Evolutionary conservation across 1,140 invertebrate genomes (phyloP), one percentile per base, ranked within the genome.

Genomic region (Sarcophaga bullata): DNA sequence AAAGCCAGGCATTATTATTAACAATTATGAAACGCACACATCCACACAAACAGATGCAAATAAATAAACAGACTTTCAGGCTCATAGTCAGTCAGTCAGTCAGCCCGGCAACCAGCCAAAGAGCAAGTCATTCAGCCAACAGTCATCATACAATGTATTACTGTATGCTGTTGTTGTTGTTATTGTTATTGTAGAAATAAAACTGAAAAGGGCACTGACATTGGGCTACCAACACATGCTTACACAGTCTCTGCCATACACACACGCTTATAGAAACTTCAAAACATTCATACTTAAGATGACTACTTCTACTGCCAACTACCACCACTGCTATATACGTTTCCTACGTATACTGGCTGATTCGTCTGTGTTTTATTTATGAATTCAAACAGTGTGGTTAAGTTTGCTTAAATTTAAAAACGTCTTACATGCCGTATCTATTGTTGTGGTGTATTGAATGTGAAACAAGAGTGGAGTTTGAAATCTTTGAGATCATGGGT

Each of bases 141-240:
- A 37, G 25, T 37, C 25, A 37, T 37, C 25, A 37, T 37, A 37
- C 25, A 37, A 37, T 37, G 25, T 37, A 37, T 37, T 37, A 37
- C 4, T 37, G 25, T 37, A 37, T 37, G 25, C 52, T 10, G 52
- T 54, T 54, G 9, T 15, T 54, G 9, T 15, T 54, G 5, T 54
- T 10, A 54, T 10, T 54, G 52, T 15, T 54, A 54, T 15, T 7
- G 15, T 37, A 37, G 7, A 68, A 68, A 68, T 17, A 68, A 10
- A 68, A 15, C 58, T n/a, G 19, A 68, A 72, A 25, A 78, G 75
- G 75, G 75, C 75, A 78, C 75, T 78, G 75, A 78, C 75, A 78
- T 78, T 78, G 75, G 19, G 7, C 73, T 48, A 15, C 47, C 73
- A 49, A 25, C 25, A 73, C 73, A 46, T 37, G 47, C 73, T 46